Percentiles rank a stretch among this genome's conserved stretches.
These are phyloP conservation scores for Amphiura filiformis DNA, from an alignment of 35 echinoderm and acorn worm species.

Conservation along the genomic window DNA sequence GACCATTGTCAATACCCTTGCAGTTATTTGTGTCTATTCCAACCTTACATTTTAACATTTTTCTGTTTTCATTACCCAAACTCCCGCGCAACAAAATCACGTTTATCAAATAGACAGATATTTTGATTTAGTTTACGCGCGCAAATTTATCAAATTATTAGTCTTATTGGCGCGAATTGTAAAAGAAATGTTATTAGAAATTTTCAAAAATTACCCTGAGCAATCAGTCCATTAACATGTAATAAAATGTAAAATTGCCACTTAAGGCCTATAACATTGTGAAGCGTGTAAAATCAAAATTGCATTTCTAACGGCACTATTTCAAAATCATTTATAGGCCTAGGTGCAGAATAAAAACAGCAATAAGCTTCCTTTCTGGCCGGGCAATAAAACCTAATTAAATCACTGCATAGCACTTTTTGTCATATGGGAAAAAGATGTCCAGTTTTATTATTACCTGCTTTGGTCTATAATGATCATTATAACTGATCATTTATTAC, in stretches of 20 bases:
- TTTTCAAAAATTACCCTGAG: not conserved
- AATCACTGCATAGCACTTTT: not conserved
- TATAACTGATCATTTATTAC: not conserved
- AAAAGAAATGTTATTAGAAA: conserved; percentile 5
- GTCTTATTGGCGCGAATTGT: not conserved
- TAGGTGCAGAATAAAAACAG: not conserved
- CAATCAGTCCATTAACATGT: not conserved
- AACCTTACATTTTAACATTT: too few species aligned
- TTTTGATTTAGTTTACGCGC: too few species aligned
- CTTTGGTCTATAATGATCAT: not conserved
- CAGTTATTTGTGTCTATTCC: too few species aligned
- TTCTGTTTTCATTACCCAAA: too few species aligned
- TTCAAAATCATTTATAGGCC: not conserved
- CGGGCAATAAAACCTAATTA: not conserved
- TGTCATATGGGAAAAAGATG: not conserved
- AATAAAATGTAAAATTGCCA: not conserved
- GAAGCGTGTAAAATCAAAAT: conserved; percentile 5
- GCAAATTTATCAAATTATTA: conserved; percentile 8
- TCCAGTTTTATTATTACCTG: not conserved
- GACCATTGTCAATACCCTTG: too few species aligned
- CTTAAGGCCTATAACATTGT: conserved; percentile 1
- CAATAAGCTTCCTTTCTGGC: not conserved
- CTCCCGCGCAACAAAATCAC: too few species aligned
- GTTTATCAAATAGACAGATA: too few species aligned
- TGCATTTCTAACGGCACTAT: not conserved